Evolutionary conservation across 2,797 vertebrate species (phyloP).

Genomic region (Synaphobranchus kaupii): DNA sequence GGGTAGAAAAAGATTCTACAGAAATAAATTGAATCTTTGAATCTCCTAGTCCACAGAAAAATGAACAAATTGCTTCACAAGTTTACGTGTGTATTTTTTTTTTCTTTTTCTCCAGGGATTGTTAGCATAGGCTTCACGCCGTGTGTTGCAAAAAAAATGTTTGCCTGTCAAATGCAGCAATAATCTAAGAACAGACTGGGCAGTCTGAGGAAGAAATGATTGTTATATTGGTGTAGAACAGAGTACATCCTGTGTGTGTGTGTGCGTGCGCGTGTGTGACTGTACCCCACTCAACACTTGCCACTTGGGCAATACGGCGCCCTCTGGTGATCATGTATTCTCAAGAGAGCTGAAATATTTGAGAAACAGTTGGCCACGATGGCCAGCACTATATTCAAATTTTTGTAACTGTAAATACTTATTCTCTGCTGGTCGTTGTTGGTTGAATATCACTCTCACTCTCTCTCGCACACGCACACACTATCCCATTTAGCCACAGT

Average conservation of each 20-base stretch:
- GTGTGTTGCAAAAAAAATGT: not conserved
- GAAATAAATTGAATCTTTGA: conserved; percentile 2
- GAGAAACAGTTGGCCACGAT: not conserved
- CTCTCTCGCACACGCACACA: not conserved
- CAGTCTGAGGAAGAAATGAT: not conserved
- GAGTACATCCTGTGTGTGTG: not conserved
- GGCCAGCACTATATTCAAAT: not conserved
- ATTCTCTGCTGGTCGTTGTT: not conserved
- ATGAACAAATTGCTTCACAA: not conserved
- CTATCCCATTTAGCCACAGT: not conserved
- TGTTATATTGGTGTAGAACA: not conserved
- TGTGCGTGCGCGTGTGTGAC: no score
- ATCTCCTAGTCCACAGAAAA: not conserved
- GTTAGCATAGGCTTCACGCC: not conserved
- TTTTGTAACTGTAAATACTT: not conserved
- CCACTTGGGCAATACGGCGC: not conserved
- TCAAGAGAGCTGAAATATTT: not conserved
- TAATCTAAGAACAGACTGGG: not conserved
- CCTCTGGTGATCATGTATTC: not conserved
- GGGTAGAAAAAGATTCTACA: not conserved
- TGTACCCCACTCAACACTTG: not conserved
- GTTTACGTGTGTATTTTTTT: not conserved
- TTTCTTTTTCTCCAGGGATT: not conserved
- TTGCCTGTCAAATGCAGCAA: not conserved
- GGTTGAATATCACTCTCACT: not conserved